Evolutionary conservation across 2,888 invertebrate genomes (phyloP), one percentile per base, ranked within the genome.

Genomic region (Drosophila gaucha): DNA sequence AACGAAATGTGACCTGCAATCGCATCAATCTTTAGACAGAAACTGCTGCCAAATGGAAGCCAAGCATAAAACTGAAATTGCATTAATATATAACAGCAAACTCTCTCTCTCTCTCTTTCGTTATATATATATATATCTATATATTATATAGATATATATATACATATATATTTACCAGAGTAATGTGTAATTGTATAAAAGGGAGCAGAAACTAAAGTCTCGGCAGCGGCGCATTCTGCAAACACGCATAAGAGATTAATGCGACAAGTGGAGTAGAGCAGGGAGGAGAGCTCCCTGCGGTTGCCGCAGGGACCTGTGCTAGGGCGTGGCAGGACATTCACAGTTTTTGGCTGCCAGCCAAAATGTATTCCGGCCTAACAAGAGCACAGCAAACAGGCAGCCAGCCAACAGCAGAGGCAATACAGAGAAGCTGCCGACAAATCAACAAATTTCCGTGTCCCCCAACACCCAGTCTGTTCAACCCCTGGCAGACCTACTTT

Each of bases 281-380:
- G 36, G 20, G 38, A 10, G 38, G 52, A 67, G 18, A 30, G 20
- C 16, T 39, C 20, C 2, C 35, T 31, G 47, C 24, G 38, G 24
- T 6, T 24, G 36, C 41, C 20, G 36, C 39, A 33, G 65, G 47
- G 52, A 28, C 31, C 24, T 31, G 28, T 16, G 35, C 20, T 36
- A 41, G 35, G 28, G 57, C 33, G 38, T 68, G 51, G 54, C 71
- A 55, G 76, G 49, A 35, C 52, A 51, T 76, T 72, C 52, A 59
- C 41, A 55, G 52, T 47, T 46, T 51, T 46, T 75, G 80, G 86
- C 86, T 65, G 35, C 9, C 55, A 66, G 67, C 80, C 72, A 83
- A 62, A 74, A 63, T 66, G 47, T 74, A 58, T 60, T 85, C 57
- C 47, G 54, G 67, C 55, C 79, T 69, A 80, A 68, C 76, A 74